phyloP scores from a whole-genome alignment of 2,797 vertebrate species.

The Hemibagrus guttatus region DNA sequence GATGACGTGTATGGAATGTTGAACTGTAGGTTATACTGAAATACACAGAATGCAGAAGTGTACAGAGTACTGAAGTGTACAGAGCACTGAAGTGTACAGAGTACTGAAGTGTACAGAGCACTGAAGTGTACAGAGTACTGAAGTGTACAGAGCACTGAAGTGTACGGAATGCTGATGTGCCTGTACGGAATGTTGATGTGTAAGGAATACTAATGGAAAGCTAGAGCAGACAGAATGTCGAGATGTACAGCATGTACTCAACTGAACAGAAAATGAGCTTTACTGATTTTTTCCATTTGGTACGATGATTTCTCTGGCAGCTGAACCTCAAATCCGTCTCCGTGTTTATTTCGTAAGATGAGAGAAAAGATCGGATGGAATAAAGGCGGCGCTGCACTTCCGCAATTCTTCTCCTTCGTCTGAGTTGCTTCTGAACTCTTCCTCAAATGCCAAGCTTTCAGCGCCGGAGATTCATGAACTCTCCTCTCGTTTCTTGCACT shows the following conservation, averaged over 20 bases:
- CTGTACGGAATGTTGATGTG: too few species aligned
- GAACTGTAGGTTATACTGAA: background rate
- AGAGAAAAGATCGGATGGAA: background rate
- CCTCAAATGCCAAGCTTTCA: constrained; percentile 52
- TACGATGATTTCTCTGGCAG: background rate
- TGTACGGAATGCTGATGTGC: background rate
- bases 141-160: too few species aligned
- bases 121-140: too few species aligned
- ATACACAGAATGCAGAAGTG: too few species aligned
- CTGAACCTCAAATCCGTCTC: background rate
- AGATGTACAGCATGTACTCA: too few species aligned
- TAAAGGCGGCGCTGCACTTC: background rate
- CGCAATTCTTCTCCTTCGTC: background rate
- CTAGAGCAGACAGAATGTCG: too few species aligned
- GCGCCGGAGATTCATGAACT: constrained; percentile 35
- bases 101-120: too few species aligned
- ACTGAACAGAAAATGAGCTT: background rate
- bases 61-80: background rate
- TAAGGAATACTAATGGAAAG: too few species aligned
- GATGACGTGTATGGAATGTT: background rate
- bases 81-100: background rate
- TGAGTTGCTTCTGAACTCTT: background rate
- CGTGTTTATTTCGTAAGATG: background rate
- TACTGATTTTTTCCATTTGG: background rate
- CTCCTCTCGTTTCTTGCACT: constrained; percentile 10